Base-by-base conservation (phyloP, 2,113 vertebrate genomes). In the Periophthalmus modestus region DNA sequence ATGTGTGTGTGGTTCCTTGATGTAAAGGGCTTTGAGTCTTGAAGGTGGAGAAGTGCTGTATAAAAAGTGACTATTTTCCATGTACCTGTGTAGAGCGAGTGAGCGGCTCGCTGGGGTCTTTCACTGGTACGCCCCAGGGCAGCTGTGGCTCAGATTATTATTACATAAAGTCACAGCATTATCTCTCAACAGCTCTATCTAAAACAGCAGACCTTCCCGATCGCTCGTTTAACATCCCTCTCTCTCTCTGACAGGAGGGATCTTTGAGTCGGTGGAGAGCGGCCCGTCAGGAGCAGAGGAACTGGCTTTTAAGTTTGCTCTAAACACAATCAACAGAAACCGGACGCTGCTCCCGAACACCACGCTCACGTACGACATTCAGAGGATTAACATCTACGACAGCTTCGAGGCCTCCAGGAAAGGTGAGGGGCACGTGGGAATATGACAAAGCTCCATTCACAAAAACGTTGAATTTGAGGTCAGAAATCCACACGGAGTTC, bases 311-410 rank as follows among this genome's bases (percentile, higher is more conserved):
- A 96, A 98, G 92, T 99, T 99, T 95, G 97, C 98, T 93, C 96
- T 99, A 92, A 99, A 99, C 85, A 99, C 97, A 90, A 99, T 99
- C 94, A 99, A 99, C 95, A 96, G 98, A 91, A 99, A 99, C 89
- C 95, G 98, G 93, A 99, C 98, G 65, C 93, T 99, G 89, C 92
- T 99, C 93, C 97, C 97, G 89, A 99, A 99, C 90, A 99, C 98
- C 61, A 99, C 98, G 0, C 92, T 99, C 77, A 99, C 98, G 18
- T 99, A 99, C 0, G 98, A 99, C 73, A 99, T 98, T 74, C 98
- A 99, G 90, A 96, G 98, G 94, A 99, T 99, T 93, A 99, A 99
- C 85, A 97, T 99, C 85, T 98, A 99, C 66, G 98, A 99, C 93
- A 99, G 97, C 82, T 99, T 99, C 74, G 98, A 99, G 91, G 97